Evolutionary conservation across 2,888 invertebrate genomes (phyloP).

Genomic region (Aspidapion aeneum): DNA sequence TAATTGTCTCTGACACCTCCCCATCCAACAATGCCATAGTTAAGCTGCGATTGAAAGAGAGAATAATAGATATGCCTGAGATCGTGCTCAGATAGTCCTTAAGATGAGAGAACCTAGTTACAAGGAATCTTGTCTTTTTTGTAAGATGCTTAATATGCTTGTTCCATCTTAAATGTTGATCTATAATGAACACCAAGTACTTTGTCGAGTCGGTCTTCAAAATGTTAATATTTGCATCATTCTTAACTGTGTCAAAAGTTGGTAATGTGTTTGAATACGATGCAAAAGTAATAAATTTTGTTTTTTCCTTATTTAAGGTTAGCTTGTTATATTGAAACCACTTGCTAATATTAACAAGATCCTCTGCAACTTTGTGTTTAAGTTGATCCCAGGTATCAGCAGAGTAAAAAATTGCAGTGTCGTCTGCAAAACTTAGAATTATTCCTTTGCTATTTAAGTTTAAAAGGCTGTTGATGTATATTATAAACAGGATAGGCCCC

Average conservation of each 20-base stretch:
- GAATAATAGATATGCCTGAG: neutral
- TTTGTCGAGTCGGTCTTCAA: no score
- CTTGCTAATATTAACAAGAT: neutral
- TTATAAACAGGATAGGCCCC: constrained; percentile 4
- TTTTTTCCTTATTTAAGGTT: neutral
- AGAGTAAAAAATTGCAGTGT: constrained; percentile 2
- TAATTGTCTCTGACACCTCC: neutral
- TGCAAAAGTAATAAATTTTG: neutral
- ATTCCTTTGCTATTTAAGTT: neutral
- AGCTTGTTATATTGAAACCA: neutral
- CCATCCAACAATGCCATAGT: neutral
- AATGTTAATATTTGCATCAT: neutral
- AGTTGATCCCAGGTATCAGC: no score
- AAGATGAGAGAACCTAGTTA: neutral
- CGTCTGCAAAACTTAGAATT: constrained; percentile 3
- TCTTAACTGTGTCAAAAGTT: neutral
- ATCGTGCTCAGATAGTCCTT: neutral
- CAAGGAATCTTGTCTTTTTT: no score
- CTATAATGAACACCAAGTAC: no score
- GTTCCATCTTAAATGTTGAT: no score
- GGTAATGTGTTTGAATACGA: neutral
- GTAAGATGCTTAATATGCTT: no score
- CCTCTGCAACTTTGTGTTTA: no score
- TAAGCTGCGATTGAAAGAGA: neutral
- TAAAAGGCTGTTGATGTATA: neutral